Percentiles rank a stretch among this genome's conserved stretches.
phyloP scores from a whole-genome alignment of 2,888 invertebrate species.

The Hanleya hanleyi region DNA sequence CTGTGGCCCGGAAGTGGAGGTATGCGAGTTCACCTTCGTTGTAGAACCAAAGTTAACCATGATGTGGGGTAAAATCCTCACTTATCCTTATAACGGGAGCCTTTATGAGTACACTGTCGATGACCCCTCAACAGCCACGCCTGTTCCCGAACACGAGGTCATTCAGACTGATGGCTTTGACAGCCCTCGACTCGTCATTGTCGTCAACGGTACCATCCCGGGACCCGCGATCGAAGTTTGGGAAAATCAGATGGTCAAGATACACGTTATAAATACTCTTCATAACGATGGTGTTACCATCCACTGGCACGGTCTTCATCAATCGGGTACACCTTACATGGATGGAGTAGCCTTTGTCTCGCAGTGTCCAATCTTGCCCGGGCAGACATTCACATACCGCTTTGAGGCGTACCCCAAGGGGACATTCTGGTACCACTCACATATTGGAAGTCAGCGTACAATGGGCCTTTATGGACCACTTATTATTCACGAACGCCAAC shows the following conservation, averaged over 20 bases:
- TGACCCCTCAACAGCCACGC: neutral
- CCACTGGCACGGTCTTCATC: slow-evolving; percentile 42
- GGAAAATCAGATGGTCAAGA: slow-evolving; percentile 17
- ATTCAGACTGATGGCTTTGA: slow-evolving; percentile 35
- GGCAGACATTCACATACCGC: slow-evolving; percentile 36
- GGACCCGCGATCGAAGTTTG: slow-evolving; percentile 42
- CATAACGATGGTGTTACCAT: slow-evolving; percentile 31
- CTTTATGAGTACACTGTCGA: neutral
- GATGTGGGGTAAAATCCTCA: slow-evolving; percentile 35
- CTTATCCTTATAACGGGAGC: slow-evolving; percentile 23
- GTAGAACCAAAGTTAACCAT: slow-evolving; percentile 46
- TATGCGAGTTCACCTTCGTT: slow-evolving; percentile 43
- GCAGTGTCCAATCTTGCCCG: slow-evolving; percentile 40
- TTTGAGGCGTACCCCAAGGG: slow-evolving; percentile 38
- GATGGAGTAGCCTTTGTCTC: slow-evolving; percentile 39
- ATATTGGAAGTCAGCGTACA: slow-evolving; percentile 38
- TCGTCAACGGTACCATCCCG: slow-evolving; percentile 52
- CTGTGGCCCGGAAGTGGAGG: slow-evolving; percentile 30
- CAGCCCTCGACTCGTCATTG: slow-evolving; percentile 37
- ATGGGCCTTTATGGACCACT: slow-evolving; percentile 30
- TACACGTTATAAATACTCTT: slow-evolving; percentile 27
- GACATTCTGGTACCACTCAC: slow-evolving; percentile 59
- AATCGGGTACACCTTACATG: slow-evolving; percentile 33
- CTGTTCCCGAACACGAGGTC: slow-evolving; percentile 21
- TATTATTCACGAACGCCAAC: slow-evolving; percentile 16